Base-by-base conservation (phyloP, 2,113 vertebrate genomes). In the Salvelinus sp. region DNA sequence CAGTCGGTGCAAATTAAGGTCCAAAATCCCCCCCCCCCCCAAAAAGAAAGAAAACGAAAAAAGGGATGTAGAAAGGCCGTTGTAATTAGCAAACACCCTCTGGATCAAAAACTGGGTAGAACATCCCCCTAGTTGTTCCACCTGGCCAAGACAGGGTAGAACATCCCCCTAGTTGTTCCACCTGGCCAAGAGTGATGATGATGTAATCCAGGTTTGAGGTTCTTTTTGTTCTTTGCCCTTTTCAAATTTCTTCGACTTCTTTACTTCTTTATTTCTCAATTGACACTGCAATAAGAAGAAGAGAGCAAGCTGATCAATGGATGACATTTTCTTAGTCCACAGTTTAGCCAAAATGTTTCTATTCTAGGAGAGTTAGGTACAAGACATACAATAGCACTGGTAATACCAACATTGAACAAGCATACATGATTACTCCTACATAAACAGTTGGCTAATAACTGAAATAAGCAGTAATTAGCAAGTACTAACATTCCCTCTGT, bases 91-190 rank as follows among this genome's bases (percentile, higher is more conserved):
- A 81, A 79, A 62, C 81, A 82, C 79, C 63, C 57, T 79, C 68
- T 12, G 75, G 80, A 71, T 22, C 33, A 75, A 75, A 75, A 77
- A 77, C 71, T 38, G 77, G 69, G 22, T 62, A 70, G 67, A 66
- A 67, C 27, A 33, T 9, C 75, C 65, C 72, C 25, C 65, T 0
- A n/a, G 47, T 94, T 92, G 68, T 94, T 94, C 96, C 96, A 97
- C 10, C 87, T 88, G 0, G 96, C 96, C 13, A 93, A 92, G 79
- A 33, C 38, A 10, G 30, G 30, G 30, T 33, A 33, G 30, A 33
- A 33, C 30, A 33, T 33, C 5, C 30, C 30, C 30, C 30, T 33
- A 33, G 60, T 77, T 44, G 38, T 69, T 79, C 79, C 76, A 79
- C 60, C 76, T 69, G 85, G 71, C 68, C 57, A 44, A 47, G 63